Percentiles rank a stretch among this genome's conserved stretches.
These are phyloP conservation scores for Takifugu ocellatus DNA, from an alignment of 2,797 vertebrate genomes.

Conservation along the genomic window DNA sequence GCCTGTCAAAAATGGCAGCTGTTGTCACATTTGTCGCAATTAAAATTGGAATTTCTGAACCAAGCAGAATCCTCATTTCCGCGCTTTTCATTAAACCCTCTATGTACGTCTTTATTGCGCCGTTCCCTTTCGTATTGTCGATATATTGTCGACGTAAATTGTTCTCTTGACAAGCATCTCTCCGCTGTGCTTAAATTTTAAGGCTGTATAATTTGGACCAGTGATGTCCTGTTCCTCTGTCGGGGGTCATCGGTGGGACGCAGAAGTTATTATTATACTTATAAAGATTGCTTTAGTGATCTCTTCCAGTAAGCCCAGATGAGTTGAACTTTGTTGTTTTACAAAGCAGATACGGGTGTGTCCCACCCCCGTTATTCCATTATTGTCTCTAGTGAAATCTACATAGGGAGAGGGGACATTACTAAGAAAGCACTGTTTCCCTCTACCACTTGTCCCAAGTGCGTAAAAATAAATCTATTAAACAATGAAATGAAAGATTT, in stretches of 20 bases:
- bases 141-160: conserved; percentile 26
- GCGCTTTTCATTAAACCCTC: conserved; percentile 18
- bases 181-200: conserved; percentile 45
- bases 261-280: too few relatives aligned
- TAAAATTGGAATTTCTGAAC: not conserved
- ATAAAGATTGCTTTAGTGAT: too few relatives aligned
- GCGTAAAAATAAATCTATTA: too few relatives aligned
- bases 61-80: not conserved
- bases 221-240: conserved; percentile 36
- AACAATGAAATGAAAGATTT: too few relatives aligned
- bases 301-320: too few relatives aligned
- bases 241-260: conserved; percentile 32
- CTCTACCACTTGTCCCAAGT: too few relatives aligned
- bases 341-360: too few relatives aligned
- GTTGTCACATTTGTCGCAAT: conserved; percentile 6
- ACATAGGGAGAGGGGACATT: too few relatives aligned
- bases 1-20: not conserved
- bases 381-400: too few relatives aligned
- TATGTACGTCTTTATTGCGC: conserved; percentile 2
- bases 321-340: too few relatives aligned
- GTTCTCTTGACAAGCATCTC: conserved; percentile 37
- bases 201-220: conserved; percentile 45
- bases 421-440: too few relatives aligned
- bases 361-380: too few relatives aligned
- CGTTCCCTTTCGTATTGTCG: conserved; percentile 10